Conservation (phyloP, 1,140 invertebrate species). For the Telenomus remus region DNA sequence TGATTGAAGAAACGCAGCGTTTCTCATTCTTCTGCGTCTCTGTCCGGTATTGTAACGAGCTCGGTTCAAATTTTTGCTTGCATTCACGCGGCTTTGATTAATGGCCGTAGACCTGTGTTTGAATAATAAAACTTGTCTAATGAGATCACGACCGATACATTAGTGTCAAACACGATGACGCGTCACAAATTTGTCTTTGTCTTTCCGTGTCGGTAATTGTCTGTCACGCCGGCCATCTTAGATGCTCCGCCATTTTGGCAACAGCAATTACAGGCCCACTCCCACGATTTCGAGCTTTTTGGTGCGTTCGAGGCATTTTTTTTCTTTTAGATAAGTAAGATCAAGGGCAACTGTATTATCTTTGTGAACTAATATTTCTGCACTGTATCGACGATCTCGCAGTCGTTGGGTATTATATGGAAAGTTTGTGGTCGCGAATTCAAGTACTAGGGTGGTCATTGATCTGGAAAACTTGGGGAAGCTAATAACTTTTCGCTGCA, state of each 20-base stretch:
- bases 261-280: too few species aligned
- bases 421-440: slow-evolving; percentile 47
- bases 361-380: slow-evolving; percentile 36
- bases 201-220: slow-evolving; percentile 25
- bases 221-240: slow-evolving; percentile 9
- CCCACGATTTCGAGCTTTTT: too few species aligned
- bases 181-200: slow-evolving; percentile 43
- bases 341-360: slow-evolving; percentile 1
- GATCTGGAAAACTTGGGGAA: slow-evolving; percentile 46
- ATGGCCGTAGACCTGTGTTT: slow-evolving; percentile 52
- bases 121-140: slow-evolving; percentile 58
- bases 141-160: slow-evolving; percentile 48
- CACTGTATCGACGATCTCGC: slow-evolving; percentile 18
- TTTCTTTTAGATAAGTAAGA: neutral
- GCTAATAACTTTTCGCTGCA: slow-evolving; percentile 34
- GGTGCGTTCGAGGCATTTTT: neutral
- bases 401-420: slow-evolving; percentile 21
- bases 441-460: slow-evolving; percentile 36
- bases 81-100: slow-evolving; percentile 58
- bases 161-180: slow-evolving; percentile 41
- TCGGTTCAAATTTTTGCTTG: slow-evolving; percentile 61
- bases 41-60: slow-evolving; percentile 60
- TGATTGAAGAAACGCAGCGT: slow-evolving; percentile 36
- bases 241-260: too few species aligned
- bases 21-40: slow-evolving; percentile 58